phyloP scores from a whole-genome alignment of 2,888 invertebrate species.

The Mactromeris polynyma region DNA sequence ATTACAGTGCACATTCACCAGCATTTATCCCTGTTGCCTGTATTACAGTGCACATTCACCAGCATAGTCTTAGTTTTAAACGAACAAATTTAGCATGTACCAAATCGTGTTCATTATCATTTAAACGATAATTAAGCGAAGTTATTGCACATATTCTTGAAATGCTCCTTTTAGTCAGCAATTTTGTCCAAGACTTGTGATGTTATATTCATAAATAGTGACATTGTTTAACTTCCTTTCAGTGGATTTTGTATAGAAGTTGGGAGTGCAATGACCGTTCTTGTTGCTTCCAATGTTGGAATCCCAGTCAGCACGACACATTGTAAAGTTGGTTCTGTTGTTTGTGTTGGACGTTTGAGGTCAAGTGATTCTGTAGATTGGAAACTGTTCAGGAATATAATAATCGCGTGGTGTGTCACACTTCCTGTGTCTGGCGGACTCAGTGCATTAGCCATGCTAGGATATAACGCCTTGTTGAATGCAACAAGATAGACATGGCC shows the following conservation, averaged over 20 bases:
- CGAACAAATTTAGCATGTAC: too few species aligned
- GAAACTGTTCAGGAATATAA: slow-evolving; percentile 93
- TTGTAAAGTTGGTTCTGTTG: slow-evolving; percentile 99
- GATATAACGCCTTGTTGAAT: slow-evolving; percentile 59
- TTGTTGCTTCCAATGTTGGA: slow-evolving; percentile 98
- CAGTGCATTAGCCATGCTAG: slow-evolving; percentile 94
- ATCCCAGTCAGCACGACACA: slow-evolving; percentile 99
- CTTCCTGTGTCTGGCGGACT: slow-evolving; percentile 96
- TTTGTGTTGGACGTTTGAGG: slow-evolving; percentile 93
- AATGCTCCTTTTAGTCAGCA: too few species aligned
- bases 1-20: too few species aligned
- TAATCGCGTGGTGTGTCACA: slow-evolving; percentile 98
- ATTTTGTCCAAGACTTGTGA: too few species aligned
- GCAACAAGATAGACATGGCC: slow-evolving; percentile 29
- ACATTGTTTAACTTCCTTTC: too few species aligned
- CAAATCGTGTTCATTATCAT: too few species aligned
- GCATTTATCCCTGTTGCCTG: too few species aligned
- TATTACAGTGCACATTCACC: too few species aligned
- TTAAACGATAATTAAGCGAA: too few species aligned
- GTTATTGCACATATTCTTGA: too few species aligned
- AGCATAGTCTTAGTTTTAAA: too few species aligned
- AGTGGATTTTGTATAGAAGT: slow-evolving; percentile 98
- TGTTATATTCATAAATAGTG: too few species aligned
- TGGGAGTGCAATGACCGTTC: slow-evolving; percentile 97
- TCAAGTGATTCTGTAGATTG: slow-evolving; percentile 88